Evolutionary conservation across 2,888 invertebrate genomes (phyloP).

Genomic region (Maniola hyperantus): DNA sequence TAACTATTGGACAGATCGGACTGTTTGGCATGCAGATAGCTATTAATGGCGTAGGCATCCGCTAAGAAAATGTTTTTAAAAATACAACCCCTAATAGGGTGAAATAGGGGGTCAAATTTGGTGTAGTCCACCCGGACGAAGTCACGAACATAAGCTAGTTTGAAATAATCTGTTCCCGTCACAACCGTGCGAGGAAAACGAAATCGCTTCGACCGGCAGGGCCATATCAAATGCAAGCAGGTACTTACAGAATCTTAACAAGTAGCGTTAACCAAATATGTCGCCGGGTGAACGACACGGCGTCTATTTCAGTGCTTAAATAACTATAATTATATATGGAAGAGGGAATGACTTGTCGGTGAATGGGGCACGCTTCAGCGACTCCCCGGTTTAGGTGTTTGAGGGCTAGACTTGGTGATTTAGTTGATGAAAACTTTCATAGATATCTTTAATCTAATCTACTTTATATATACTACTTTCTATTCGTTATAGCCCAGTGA

Average conservation of each 20-base stretch:
- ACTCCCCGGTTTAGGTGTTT: constrained; percentile 10
- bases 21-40: too few species aligned
- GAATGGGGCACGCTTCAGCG: constrained; percentile 23
- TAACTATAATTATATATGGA: constrained; percentile 43
- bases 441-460: too few species aligned
- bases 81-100: too few species aligned
- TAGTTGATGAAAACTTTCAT: not conserved
- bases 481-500: too few species aligned
- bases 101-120: too few species aligned
- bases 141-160: not conserved
- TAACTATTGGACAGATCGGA: too few species aligned
- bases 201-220: not conserved
- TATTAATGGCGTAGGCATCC: too few species aligned
- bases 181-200: not conserved
- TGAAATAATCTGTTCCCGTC: not conserved
- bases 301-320: constrained; percentile 47
- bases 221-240: constrained; percentile 35
- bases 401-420: constrained; percentile 2
- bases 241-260: constrained; percentile 30
- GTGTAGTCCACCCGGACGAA: too few species aligned
- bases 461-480: too few species aligned
- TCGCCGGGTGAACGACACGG: constrained; percentile 50
- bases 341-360: constrained; percentile 41
- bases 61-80: too few species aligned
- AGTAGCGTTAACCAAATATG: constrained; percentile 44